Conservation (phyloP, 2,113 vertebrate species). For the Rhadina sibilatrix region DNA sequence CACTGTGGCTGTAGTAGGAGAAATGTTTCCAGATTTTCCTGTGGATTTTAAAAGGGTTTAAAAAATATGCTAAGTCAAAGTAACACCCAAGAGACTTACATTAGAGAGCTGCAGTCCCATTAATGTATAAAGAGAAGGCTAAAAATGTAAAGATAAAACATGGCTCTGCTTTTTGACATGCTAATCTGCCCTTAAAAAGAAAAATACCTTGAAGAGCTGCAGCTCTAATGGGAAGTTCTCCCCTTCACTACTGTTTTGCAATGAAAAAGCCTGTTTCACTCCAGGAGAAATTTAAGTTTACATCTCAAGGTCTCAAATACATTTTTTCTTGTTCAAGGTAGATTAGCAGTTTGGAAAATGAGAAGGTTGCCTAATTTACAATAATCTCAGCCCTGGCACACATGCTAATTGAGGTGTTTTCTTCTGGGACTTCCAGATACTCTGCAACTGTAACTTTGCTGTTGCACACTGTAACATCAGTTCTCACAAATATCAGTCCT, state of each 20-base stretch:
- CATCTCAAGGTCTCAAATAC: background rate
- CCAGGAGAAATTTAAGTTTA: background rate
- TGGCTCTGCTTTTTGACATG: background rate
- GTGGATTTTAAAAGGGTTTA: background rate
- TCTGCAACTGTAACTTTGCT: background rate
- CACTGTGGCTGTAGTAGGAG: background rate
- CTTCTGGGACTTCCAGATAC: background rate
- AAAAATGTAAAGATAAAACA: conserved; percentile 22
- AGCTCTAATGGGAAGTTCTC: background rate
- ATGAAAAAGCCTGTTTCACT: background rate
- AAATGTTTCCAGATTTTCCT: background rate
- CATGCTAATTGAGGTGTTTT: background rate
- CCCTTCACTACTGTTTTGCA: background rate
- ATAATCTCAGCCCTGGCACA: background rate
- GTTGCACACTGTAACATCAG: background rate
- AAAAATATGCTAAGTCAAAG: background rate
- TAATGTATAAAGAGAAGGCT: background rate
- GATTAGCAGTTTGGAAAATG: background rate
- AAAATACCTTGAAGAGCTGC: background rate
- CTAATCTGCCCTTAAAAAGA: conserved; percentile 14
- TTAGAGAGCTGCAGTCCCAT: background rate
- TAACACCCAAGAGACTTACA: background rate
- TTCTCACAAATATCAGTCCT: background rate
- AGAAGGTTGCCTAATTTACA: background rate
- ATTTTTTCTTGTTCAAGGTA: background rate